Percentiles rank a stretch among this genome's conserved stretches.
phyloP scores from a whole-genome alignment of 2,888 invertebrate genomes.

The Caenorhabditis wallacei region DNA sequence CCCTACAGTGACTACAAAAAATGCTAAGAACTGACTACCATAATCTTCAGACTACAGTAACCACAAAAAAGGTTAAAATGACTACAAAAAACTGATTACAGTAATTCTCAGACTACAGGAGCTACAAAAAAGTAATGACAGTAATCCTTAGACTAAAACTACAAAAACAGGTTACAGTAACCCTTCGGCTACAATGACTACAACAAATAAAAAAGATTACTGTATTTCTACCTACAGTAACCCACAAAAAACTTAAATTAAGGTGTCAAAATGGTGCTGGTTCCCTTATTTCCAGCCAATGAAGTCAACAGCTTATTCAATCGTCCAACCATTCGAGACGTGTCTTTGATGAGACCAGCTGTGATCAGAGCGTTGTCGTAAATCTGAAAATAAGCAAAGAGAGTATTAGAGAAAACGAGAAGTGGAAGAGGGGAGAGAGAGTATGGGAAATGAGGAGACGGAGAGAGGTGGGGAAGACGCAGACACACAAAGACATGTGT shows the following conservation, averaged over 20 bases:
- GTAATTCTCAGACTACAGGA: not conserved
- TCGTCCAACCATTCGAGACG: constrained; percentile 90
- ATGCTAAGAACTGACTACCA: no score
- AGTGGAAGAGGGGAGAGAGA: not conserved
- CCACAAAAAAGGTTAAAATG: no score
- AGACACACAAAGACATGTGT: not conserved
- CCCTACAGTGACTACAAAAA: no score
- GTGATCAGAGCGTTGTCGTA: constrained; percentile 96
- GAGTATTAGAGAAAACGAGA: not conserved
- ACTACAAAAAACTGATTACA: no score
- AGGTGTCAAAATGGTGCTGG: constrained; percentile 78
- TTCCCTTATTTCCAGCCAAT: constrained; percentile 67
- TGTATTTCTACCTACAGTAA: no score
- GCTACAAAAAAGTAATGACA: no score
- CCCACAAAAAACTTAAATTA: no score
- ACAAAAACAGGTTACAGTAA: no score
- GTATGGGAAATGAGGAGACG: not conserved
- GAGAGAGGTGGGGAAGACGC: not conserved
- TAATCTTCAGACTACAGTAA: no score
- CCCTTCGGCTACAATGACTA: no score
- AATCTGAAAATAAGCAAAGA: constrained; percentile 85
- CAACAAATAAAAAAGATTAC: no score
- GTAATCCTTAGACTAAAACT: no score
- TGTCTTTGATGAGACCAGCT: constrained; percentile 94
- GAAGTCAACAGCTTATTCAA: constrained; percentile 87